Base-by-base conservation (phyloP, 2,113 vertebrate genomes). In the Hepsetus odoe region DNA sequence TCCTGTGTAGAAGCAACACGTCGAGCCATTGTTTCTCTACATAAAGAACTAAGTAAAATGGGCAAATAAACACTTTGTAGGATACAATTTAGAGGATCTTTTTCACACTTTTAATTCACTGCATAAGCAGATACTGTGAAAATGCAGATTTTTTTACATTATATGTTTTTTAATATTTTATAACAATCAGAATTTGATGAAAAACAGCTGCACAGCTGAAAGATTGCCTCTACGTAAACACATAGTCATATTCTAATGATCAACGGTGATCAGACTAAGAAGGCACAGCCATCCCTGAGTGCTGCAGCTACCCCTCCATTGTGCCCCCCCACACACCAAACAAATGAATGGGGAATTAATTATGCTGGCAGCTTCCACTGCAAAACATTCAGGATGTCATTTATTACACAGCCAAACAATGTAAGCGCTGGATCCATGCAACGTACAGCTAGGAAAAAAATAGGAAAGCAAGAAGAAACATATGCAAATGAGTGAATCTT, bases 401-500 rank as follows among this genome's bases (percentile, higher is more conserved):
- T 89, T 86, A 88, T 89, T 85, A 86, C 86, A 85, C 16, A 80
- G 77, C 69, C 80, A 72, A 76, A 81, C 61, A 83, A 85, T 82
- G 87, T 81, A 87, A 70, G 79, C 71, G 49, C 76, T 71, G 42
- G 72, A 82, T 82, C 81, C 81, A 62, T 76, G 83, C 79, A 67
- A 78, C 65, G 26, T 6, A 72, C 77, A 74, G 61, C 32, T 38
- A 65, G 70, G 72, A 71, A 70, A 79, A 86, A 51, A 73, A 24
- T 64, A 74, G 24, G 73, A 85, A 76, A 74, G 74, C 8, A 72
- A 76, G 82, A 88, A 75, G 77, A 84, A 79, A 76, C 80, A 68
- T 73, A 91, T 90, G 89, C 89, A 91, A 92, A 92, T 89, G 84
- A 91, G 80, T n/a, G 59, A 83, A 81, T 86, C 75, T 90, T 91